Evolutionary conservation across 92 coral and sea anemone genomes (phyloP).

Genomic region (Diadumene lineata): DNA sequence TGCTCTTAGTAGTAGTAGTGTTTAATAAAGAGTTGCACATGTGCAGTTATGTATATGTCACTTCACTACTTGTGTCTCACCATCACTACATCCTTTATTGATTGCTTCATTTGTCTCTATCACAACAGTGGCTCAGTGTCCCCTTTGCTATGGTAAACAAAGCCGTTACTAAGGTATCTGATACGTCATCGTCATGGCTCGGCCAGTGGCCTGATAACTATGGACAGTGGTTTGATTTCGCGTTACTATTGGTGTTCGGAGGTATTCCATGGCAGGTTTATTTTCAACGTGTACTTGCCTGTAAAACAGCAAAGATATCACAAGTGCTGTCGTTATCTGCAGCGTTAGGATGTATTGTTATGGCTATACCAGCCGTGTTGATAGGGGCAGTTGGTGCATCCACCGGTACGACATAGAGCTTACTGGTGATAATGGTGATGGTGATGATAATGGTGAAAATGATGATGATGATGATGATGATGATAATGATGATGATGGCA

Average conservation of each 20-base stretch:
- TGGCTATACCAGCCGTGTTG: conserved; percentile 90
- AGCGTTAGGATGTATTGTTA: conserved; percentile 81
- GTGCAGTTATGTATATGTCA: no score
- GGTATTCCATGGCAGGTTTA: conserved; percentile 99
- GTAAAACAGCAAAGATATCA: conserved; percentile 76
- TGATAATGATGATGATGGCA: background rate
- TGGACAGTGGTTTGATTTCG: conserved; percentile 77
- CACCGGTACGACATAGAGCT: conserved; percentile 53
- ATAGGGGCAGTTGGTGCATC: conserved; percentile 92
- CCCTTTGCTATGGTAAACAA: conserved; percentile 80
- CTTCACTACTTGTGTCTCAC: no score
- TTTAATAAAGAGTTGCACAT: no score
- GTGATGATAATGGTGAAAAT: background rate
- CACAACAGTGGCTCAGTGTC: conserved; percentile 83
- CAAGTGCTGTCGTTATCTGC: conserved; percentile 77
- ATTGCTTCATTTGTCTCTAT: background rate
- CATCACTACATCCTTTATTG: background rate
- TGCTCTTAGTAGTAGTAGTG: no score
- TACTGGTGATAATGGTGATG: background rate
- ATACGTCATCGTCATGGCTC: conserved; percentile 47
- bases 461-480: background rate
- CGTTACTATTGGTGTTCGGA: conserved; percentile 78
- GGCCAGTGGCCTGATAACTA: conserved; percentile 56
- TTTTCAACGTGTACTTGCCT: conserved; percentile 90
- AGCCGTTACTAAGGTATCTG: conserved; percentile 64